Base-by-base conservation (phyloP, 2,888 invertebrate species). In the Agrypnus murinus region DNA sequence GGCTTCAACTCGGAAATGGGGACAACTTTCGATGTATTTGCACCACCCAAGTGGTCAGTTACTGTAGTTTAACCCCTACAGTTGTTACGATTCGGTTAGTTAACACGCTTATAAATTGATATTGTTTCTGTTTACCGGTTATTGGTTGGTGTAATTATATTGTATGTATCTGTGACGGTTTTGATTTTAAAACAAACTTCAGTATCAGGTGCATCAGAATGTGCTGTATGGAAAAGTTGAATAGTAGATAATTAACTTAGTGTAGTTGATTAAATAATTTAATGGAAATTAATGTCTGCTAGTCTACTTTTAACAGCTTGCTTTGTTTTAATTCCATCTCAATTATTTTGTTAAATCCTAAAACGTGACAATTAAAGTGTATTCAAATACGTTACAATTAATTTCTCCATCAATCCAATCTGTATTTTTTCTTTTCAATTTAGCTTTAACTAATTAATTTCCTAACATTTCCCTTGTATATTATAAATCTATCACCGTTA, bases 31-130 rank as follows among this genome's bases (percentile, higher is more conserved):
- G 10, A 6, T 14, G 34, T 32, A 40, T 38, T 48, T 19, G 34
- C 45, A 38, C 14, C 46, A 50, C 57, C 48, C 32, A 59, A 12
- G 12, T 9, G 46, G 46, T 17, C 19, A 19, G 19, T 15, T 46
- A 10, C 17, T 46, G 46, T 10, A 46, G 46, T 46, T 46, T 46
- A 46, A 15, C 46, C 46, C 46, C 53, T 25, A 5, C 31, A 34
- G 53, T 53, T 40, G 38, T 59, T 68, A 57, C 63, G 43, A 69
- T 69, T 34, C 36, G 57, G 69, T 57, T 69, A 38, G 63, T 69
- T 48, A 68, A 68, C 68, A 43, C 46, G 68, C 53, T 62, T 68
- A 64, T 64, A 63, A 63, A 63, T 58, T 48, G 67, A 68, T 57
- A 50, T 38, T 62, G 46, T 58, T 65, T n/a, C 45, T 62, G 55